Evolutionary conservation across 2,113 vertebrate species (phyloP).

Genomic region (Xerus inauris): DNA sequence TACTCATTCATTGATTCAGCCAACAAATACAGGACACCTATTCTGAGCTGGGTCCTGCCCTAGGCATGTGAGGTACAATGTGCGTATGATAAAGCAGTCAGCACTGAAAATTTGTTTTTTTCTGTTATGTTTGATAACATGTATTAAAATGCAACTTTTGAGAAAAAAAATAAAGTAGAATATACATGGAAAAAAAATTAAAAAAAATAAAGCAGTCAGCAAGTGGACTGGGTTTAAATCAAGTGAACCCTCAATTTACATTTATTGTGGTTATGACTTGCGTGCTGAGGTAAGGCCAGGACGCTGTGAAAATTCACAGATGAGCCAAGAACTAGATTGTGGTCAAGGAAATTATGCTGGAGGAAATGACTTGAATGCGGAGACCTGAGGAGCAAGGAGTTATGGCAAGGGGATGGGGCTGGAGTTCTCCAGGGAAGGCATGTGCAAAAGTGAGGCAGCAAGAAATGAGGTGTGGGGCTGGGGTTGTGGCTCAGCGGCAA

Average conservation of each 20-base stretch:
- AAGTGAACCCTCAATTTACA: not conserved
- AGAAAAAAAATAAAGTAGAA: too few species aligned
- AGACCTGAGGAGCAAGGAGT: not conserved
- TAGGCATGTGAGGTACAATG: not conserved
- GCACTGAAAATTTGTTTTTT: too few species aligned
- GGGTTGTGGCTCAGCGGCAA: too few species aligned
- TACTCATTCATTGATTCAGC: not conserved
- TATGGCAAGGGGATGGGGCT: not conserved
- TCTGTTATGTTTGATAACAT: too few species aligned
- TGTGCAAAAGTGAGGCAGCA: not conserved
- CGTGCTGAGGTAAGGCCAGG: not conserved
- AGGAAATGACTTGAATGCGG: not conserved
- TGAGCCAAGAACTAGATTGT: too few species aligned
- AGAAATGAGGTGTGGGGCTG: not conserved
- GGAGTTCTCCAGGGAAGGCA: not conserved
- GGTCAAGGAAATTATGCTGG: not conserved
- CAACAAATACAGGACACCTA: not conserved
- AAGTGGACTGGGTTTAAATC: not conserved
- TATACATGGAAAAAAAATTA: too few species aligned
- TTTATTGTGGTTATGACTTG: not conserved
- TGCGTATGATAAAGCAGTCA: not conserved
- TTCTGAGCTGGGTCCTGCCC: not conserved
- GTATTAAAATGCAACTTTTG: too few species aligned
- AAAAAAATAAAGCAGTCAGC: too few species aligned
- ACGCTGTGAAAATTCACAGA: not conserved